A percentile compares a stretch with the other conserved stretches of the same genome.
These are phyloP conservation scores for Drepana falcataria DNA, from an alignment of 2,888 invertebrate genomes.

Conservation along the genomic window DNA sequence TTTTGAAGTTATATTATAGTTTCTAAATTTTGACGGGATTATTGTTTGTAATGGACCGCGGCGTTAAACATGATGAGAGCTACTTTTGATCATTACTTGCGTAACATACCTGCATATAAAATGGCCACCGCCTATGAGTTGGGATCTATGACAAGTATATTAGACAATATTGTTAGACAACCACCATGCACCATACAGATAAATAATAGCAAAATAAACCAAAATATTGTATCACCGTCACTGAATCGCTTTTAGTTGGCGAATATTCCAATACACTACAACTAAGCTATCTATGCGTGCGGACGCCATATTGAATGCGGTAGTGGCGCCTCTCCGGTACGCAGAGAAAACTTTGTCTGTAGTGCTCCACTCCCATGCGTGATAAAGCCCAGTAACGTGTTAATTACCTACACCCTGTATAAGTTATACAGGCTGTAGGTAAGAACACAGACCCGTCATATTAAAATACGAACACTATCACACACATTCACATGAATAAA, in stretches of 20 bases:
- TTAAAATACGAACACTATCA: conserved; percentile 3
- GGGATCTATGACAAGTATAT: not conserved
- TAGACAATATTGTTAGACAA: not conserved
- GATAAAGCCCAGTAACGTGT: conserved; percentile 47
- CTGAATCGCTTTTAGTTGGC: conserved; percentile 42
- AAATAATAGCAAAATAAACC: not conserved
- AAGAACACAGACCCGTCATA: no score
- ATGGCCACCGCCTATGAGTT: no score
- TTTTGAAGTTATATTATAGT: no score
- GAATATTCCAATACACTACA: conserved; percentile 31
- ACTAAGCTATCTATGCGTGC: no score
- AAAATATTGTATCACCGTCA: conserved; percentile 46
- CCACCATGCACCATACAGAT: conserved; percentile 3
- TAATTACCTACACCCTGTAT: conserved; percentile 6
- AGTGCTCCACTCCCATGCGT: conserved; percentile 42
- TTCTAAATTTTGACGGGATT: no score
- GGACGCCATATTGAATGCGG: no score
- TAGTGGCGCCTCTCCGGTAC: no score
- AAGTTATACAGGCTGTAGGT: not conserved
- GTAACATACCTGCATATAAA: no score
- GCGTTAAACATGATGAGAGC: no score
- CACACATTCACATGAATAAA: conserved; percentile 6
- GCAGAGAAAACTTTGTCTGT: no score
- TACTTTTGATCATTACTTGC: no score
- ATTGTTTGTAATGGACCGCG: no score